phyloP scores from a whole-genome alignment of 2,888 invertebrate species.

The Trichacis sp. region DNA sequence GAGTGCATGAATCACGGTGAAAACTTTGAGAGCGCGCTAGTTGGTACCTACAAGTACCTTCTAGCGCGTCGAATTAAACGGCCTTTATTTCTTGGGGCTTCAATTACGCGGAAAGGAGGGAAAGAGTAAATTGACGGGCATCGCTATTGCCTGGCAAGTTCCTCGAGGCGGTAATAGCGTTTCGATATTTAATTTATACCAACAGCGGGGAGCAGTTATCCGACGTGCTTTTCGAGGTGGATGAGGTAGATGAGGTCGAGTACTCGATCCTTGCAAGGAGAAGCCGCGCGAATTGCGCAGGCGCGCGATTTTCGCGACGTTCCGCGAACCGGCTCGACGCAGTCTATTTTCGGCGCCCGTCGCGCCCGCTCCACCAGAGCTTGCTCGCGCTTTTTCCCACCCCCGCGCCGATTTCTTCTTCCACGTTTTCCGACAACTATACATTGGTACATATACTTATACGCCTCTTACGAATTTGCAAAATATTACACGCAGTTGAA shows the following conservation, averaged over 20 bases:
- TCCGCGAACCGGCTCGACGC: constrained; percentile 35
- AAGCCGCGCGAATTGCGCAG: constrained; percentile 45
- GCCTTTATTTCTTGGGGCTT: background rate
- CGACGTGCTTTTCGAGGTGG: constrained; percentile 32
- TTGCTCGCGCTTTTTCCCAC: constrained; percentile 5
- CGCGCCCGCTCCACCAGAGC: constrained; percentile 31
- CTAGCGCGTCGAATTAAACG: background rate
- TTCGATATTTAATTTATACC: constrained; percentile 11
- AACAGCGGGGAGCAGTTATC: constrained; percentile 32
- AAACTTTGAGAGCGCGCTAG: no score
- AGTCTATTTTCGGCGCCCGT: constrained; percentile 50
- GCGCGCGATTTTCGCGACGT: constrained; percentile 47
- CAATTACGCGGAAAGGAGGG: constrained; percentile 1
- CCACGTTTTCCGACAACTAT: no score
- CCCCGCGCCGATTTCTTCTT: no score
- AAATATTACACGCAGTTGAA: no score
- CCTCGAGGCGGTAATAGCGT: constrained; percentile 7
- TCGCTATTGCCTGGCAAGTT: background rate
- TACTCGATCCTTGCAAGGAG: constrained; percentile 49
- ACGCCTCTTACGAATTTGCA: no score
- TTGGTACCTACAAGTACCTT: no score
- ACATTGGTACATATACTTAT: no score
- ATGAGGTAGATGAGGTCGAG: no score
- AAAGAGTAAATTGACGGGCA: background rate
- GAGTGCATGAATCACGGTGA: no score